Conservation (phyloP, 2,797 vertebrate species). For the Schizopygopsis pylzovi region DNA sequence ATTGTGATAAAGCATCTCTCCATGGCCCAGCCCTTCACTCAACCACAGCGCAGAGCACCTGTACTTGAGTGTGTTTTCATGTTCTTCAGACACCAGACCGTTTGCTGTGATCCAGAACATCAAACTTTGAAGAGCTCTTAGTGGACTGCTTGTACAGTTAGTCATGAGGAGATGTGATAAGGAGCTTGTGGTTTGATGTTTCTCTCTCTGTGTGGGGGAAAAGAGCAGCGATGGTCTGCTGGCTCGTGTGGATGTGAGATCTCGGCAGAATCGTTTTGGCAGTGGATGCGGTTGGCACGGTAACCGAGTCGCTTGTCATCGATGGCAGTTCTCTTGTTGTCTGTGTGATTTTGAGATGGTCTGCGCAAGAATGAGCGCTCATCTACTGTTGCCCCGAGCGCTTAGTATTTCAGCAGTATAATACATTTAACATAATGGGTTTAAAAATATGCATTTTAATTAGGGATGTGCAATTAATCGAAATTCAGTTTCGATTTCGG, state of each 20-base stretch:
- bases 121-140: slow-evolving; percentile 6
- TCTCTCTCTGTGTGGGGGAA: neutral
- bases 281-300: slow-evolving; percentile 31
- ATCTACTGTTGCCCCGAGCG: neutral
- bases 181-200: neutral
- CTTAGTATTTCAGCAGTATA: neutral
- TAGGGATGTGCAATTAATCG: too few relatives aligned
- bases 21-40: neutral
- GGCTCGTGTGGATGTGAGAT: neutral
- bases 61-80: neutral
- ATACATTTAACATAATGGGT: too few relatives aligned
- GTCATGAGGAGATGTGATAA: neutral
- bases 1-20: neutral
- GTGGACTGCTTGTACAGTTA: neutral
- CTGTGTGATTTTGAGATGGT: slow-evolving; percentile 12
- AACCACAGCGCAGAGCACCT: neutral
- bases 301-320: neutral
- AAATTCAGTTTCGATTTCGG: too few relatives aligned
- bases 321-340: slow-evolving; percentile 9
- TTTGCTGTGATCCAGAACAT: neutral
- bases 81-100: neutral
- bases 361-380: neutral
- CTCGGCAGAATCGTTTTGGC: slow-evolving; percentile 1
- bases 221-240: slow-evolving; percentile 1
- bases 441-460: too few relatives aligned